Conservation (phyloP, 2,113 vertebrate species). For the Pollachius pollachius region DNA sequence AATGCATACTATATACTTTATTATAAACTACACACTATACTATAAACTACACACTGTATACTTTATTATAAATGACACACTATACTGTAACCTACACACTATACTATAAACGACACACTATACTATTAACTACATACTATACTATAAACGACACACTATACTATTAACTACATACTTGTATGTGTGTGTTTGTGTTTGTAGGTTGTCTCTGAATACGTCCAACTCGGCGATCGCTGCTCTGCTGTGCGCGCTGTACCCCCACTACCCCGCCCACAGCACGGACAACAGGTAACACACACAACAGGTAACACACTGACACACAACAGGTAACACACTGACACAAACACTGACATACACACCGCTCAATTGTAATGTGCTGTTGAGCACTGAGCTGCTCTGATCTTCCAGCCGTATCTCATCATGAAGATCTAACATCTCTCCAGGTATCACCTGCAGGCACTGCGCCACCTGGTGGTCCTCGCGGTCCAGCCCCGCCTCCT, state of each 20-base stretch:
- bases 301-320: slow-evolving; percentile 85
- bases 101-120: no score
- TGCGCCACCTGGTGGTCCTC: slow-evolving; percentile 90
- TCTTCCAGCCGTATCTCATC: no score
- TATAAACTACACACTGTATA: no score
- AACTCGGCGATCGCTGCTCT: slow-evolving; percentile 95
- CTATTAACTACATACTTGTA: no score
- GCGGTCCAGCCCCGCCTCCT: slow-evolving; percentile 92
- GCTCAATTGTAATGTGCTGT: neutral
- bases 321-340: slow-evolving; percentile 94
- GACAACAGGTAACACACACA: slow-evolving; percentile 92
- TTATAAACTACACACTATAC: no score
- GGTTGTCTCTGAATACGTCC: slow-evolving; percentile 93
- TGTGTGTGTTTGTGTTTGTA: slow-evolving; percentile 39
- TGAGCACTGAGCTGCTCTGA: no score
- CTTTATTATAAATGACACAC: no score
- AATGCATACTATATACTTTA: no score
- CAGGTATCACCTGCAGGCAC: slow-evolving; percentile 96
- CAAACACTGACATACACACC: slow-evolving; percentile 74
- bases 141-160: no score
- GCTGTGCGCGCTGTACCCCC: slow-evolving; percentile 94
- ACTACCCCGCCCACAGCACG: slow-evolving; percentile 95
- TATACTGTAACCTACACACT: no score
- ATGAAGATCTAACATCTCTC: neutral
- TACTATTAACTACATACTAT: no score